Conservation (phyloP, 2,797 vertebrate genomes). For the Microhierax caerulescens region DNA sequence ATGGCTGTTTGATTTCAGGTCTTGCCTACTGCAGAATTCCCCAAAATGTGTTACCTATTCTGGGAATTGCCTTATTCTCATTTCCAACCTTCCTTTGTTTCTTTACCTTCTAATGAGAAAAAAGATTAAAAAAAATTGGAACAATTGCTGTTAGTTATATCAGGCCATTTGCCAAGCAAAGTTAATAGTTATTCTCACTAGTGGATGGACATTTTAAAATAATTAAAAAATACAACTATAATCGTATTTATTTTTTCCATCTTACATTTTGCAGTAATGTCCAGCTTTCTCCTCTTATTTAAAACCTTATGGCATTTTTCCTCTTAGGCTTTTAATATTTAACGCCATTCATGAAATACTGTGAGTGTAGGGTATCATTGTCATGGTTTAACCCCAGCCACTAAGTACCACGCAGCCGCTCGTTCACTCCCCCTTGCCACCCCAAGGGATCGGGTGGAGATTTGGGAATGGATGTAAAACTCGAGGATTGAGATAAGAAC, state of each 20-base stretch:
- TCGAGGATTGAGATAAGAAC: too few species aligned
- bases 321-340: not conserved
- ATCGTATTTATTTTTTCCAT: not conserved
- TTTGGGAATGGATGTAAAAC: too few species aligned
- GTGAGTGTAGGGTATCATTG: not conserved
- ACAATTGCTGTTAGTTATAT: not conserved
- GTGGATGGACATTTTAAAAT: not conserved
- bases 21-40: not conserved
- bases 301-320: not conserved
- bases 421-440: too few species aligned
- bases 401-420: too few species aligned
- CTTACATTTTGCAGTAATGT: not conserved
- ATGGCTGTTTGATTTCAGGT: not conserved
- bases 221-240: not conserved
- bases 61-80: not conserved
- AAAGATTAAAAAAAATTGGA: too few species aligned
- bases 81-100: not conserved
- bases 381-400: too few species aligned
- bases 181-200: not conserved
- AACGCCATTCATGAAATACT: not conserved
- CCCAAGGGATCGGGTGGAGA: too few species aligned
- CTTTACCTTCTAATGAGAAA: not conserved
- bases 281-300: not conserved
- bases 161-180: not conserved
- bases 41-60: not conserved